These are phyloP conservation scores for Frankliniella fusca DNA, from an alignment of 2,888 invertebrate genomes.

Conservation along the genomic window DNA sequence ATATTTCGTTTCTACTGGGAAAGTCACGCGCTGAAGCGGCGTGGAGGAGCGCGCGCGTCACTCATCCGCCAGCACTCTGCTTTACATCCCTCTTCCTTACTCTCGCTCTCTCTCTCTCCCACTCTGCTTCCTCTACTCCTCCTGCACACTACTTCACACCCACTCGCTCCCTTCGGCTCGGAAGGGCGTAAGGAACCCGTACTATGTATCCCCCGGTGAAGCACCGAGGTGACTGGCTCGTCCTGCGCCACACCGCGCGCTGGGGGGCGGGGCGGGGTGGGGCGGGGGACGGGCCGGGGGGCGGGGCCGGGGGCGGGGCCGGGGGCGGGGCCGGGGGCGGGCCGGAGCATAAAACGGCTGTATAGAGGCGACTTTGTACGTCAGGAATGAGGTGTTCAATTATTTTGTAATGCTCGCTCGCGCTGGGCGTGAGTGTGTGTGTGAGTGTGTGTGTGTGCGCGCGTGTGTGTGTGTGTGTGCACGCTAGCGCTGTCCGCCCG, in stretches of 20 bases:
- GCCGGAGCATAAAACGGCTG: too few relatives aligned
- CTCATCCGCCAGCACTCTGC: constrained; percentile 7
- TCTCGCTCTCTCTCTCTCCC: constrained; percentile 33
- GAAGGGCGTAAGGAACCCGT: constrained; percentile 1
- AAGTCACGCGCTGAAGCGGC: constrained; percentile 27
- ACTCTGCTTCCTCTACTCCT: constrained; percentile 32
- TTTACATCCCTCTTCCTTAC: constrained; percentile 32
- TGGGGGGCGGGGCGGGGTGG: not conserved
- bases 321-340: too few relatives aligned
- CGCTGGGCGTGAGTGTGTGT: not conserved
- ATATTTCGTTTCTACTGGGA: not conserved
- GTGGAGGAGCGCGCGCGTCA: constrained; percentile 35
- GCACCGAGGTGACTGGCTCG: not conserved
- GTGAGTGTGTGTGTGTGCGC: not conserved
- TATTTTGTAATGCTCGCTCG: too few relatives aligned
- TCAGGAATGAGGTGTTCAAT: too few relatives aligned
- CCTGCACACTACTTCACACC: not conserved
- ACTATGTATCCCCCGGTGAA: not conserved
- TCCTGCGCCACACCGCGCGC: too few relatives aligned
- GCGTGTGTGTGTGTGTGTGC: not conserved
- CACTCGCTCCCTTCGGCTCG: not conserved
- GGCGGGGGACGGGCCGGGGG: not conserved
- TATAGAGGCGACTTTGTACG: too few relatives aligned
- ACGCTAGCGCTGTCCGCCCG: too few relatives aligned
- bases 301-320: not conserved